These are phyloP conservation scores for Ancistrus triradiatus DNA, from an alignment of 2,113 vertebrate species.

Conservation along the genomic window DNA sequence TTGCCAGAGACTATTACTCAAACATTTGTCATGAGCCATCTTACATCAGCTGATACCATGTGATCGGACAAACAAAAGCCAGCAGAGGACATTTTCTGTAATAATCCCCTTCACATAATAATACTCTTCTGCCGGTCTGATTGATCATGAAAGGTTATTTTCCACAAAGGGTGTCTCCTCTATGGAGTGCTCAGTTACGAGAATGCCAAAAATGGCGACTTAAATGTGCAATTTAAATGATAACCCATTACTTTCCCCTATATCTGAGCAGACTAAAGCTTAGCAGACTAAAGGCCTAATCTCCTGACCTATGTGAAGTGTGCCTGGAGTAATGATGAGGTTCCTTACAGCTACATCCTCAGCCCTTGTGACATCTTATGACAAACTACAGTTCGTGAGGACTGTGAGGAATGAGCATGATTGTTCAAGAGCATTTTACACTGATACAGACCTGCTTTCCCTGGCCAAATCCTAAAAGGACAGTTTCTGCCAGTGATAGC, in stretches of 20 bases:
- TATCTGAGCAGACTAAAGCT: not conserved
- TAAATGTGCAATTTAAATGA: slow-evolving; percentile 24
- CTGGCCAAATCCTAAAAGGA: not conserved
- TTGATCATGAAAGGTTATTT: slow-evolving; percentile 29
- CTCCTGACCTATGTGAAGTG: slow-evolving; percentile 9
- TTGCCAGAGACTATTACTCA: slow-evolving; percentile 23
- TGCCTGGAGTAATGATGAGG: not conserved
- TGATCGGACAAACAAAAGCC: slow-evolving; percentile 28
- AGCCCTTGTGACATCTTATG: too few relatives aligned
- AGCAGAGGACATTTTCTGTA: slow-evolving; percentile 14
- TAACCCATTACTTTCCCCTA: not conserved
- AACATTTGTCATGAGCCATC: slow-evolving; percentile 15
- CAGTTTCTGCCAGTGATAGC: not conserved
- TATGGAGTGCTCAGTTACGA: not conserved
- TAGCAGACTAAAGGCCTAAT: slow-evolving; percentile 6
- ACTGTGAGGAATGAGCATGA: too few relatives aligned
- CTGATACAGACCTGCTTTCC: not conserved
- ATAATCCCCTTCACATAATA: slow-evolving; percentile 27
- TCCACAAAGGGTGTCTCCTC: slow-evolving; percentile 8
- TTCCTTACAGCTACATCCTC: slow-evolving; percentile 9
- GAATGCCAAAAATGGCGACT: slow-evolving; percentile 4
- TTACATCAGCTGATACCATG: slow-evolving; percentile 25
- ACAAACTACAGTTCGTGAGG: too few relatives aligned
- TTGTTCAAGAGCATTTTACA: too few relatives aligned
- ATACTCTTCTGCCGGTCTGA: slow-evolving; percentile 22